Evolutionary conservation across 1,140 invertebrate genomes (phyloP), one percentile per base, ranked within the genome.

Genomic region (Aphidius ervi): DNA sequence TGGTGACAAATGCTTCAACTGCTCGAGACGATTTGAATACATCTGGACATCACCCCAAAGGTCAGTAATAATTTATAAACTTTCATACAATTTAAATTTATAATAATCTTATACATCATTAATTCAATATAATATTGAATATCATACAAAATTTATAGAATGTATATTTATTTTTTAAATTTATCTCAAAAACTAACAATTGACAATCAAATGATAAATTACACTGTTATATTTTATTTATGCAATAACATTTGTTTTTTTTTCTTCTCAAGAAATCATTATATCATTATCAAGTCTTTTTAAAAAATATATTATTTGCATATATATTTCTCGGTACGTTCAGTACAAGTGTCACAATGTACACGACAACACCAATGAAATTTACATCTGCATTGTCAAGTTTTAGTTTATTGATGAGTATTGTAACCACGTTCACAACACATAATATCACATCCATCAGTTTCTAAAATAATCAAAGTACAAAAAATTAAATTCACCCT

Each of bases 341-440:
- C 86, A 63, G 85, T 85, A 75, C 94, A 96, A 46, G 87, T 87
- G 68, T 94, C 89, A 77, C 94, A 97, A 56, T 89, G 83, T 9
- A 97, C 94, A 60, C 84, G 82, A 78, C 94, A 97, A 76, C 94
- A 96, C 94, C 94, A 97, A 68, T 90, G 87, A 79, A 97, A 97
- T 74, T 93, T 92, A 79, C 94, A 97, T 66, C 85, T 85, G 73
- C 94, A 97, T 70, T 95, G 91, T 74, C 85, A 87, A 16, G 85
- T 86, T 67, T 85, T 83, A 39, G 85, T 87, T 59, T 88, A 88
- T 64, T 91, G 87, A 65, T 89, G 87, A 4, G 93, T 96, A 77
- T 93, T 93, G 83, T 95, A 95, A 10, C 95, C 95, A 61, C 94
- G 84, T 40, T 94, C 94, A 74, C 95, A 98, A 74, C 95, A 98